Base-by-base conservation (phyloP, 2,888 invertebrate genomes). In the Embidobia sp. region DNA sequence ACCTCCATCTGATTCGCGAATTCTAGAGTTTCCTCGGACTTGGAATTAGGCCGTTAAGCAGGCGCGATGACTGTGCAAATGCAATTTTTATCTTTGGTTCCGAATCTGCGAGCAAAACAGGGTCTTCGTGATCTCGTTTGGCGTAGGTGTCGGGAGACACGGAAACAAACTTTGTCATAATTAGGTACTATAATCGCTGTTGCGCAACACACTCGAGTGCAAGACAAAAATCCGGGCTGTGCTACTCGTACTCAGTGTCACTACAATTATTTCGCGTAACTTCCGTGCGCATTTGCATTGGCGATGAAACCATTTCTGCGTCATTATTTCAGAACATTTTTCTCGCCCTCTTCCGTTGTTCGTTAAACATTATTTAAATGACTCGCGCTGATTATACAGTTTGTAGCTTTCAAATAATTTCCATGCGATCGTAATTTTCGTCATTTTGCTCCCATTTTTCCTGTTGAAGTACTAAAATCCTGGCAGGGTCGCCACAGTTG, bases 151-250 rank as follows among this genome's bases (percentile, higher is more conserved):
- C 66, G 66, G 73, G 16, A 44, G 18, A 59, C 73, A 74, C 73
- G 73, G 57, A 74, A 74, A 66, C 66, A 66, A 74, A 74, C 73
- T 73, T 73, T 73, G 73, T 64, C 73, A 73, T 74, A 74, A 74
- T 74, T 66, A n/a, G n/a, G n/a, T n/a, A 74, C 66, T 51, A 22
- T 51, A 66, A 66, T 66, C 49, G 31, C 42, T 72, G 63, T 70
- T 64, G 64, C 37, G 49, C 57, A 72, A 55, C 19, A 51, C 42
- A 51, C 29, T 29, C 11, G 29, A 11, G 18, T 18, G 26, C 51
- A 27, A 49, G 31, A 40, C 51, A 57, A 70, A 70, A 70, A 26
- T 1, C 7, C 26, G 13, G 5, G 51, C 40, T 55, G 35, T 67
- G 26, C 57, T 49, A 29, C 33, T 44, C 42, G 51, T 44, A 61